phyloP scores from a whole-genome alignment of 2,888 invertebrate genomes.

The Lucinisca nassula region DNA sequence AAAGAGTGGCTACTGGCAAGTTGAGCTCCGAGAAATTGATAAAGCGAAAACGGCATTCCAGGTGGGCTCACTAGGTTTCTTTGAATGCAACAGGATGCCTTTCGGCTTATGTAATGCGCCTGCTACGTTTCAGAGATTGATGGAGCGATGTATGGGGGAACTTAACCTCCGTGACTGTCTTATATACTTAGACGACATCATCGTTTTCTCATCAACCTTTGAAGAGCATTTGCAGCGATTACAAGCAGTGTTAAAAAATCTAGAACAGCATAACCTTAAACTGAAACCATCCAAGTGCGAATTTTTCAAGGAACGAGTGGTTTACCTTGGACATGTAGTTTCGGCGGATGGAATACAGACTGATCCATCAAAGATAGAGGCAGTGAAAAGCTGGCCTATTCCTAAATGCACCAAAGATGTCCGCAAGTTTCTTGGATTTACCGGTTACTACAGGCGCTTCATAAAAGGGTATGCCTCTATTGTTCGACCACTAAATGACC shows the following conservation, averaged over 20 bases:
- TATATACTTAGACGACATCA: constrained; percentile 35
- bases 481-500: too few species aligned
- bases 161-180: constrained; percentile 39
- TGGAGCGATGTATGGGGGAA: constrained; percentile 43
- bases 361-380: constrained; percentile 25
- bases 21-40: constrained; percentile 15
- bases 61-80: too few species aligned
- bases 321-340: constrained; percentile 34
- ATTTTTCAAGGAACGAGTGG: constrained; percentile 26
- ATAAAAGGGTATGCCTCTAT: constrained; percentile 1
- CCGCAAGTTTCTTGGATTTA: too few species aligned
- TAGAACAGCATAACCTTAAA: constrained; percentile 15
- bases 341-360: constrained; percentile 18
- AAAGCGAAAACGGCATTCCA: constrained; percentile 39
- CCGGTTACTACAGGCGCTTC: constrained; percentile 25
- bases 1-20: too few species aligned
- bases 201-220: too few species aligned
- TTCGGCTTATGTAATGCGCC: too few species aligned
- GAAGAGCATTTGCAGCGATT: too few species aligned
- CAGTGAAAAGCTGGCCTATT: constrained; percentile 29
- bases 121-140: constrained; percentile 33
- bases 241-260: too few species aligned
- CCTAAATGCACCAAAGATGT: constrained; percentile 28
- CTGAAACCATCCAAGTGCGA: constrained; percentile 18
- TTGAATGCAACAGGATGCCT: too few species aligned